These are phyloP conservation scores for Neopipo cinnamomea DNA, from an alignment of 2,113 vertebrate genomes.

Conservation along the genomic window DNA sequence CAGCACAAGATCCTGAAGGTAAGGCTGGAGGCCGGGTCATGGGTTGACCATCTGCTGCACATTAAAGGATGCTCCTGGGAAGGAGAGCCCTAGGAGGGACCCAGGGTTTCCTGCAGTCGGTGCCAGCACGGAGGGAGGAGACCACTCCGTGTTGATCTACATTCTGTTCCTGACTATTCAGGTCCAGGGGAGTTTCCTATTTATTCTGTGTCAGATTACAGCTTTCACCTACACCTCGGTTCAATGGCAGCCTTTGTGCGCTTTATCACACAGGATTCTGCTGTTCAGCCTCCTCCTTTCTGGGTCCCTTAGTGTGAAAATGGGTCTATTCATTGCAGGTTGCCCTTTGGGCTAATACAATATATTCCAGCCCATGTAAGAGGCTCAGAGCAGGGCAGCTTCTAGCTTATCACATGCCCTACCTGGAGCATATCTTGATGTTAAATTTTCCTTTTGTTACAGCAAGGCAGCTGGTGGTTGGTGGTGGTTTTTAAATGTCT, in stretches of 20 bases:
- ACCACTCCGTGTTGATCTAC: neutral
- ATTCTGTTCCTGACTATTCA: neutral
- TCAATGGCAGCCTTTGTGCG: neutral
- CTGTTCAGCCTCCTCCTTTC: neutral
- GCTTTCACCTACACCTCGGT: neutral
- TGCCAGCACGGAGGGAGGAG: neutral
- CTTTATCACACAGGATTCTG: neutral
- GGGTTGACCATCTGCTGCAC: rapidly evolving
- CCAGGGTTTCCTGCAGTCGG: neutral
- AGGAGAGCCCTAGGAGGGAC: neutral
- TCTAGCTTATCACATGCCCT: neutral
- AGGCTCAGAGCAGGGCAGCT: neutral
- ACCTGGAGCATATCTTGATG: neutral
- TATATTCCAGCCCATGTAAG: neutral
- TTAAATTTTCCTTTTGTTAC: neutral
- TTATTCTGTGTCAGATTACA: neutral
- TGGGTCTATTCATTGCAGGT: neutral
- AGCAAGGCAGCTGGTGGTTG: neutral
- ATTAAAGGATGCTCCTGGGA: neutral
- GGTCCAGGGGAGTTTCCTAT: neutral
- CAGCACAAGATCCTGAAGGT: conserved; percentile 78
- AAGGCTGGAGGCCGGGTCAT: neutral
- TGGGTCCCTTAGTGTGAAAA: neutral
- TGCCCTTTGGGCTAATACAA: neutral
- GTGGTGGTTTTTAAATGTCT: neutral